Conservation (phyloP, 2,113 vertebrate genomes). For the Chlamydotis undulata region DNA sequence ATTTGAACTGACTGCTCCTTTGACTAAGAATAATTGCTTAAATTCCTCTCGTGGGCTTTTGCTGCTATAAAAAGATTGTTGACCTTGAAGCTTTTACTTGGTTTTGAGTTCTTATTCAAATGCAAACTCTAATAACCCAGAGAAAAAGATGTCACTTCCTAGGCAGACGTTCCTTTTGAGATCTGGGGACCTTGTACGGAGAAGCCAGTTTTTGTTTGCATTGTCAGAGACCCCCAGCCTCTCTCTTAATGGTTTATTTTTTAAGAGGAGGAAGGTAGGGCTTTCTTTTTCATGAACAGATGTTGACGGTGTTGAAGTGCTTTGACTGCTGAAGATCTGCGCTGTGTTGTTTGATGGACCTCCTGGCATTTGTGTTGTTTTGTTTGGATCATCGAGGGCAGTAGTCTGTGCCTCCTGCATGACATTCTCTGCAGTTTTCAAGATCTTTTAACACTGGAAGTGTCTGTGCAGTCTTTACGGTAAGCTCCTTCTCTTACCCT, state of each 20-base stretch:
- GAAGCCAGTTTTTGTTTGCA: not conserved
- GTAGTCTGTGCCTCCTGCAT: not conserved
- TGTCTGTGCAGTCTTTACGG: not conserved
- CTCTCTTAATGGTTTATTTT: not conserved
- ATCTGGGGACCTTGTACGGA: not conserved
- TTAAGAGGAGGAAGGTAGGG: not conserved
- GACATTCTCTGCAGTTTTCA: not conserved
- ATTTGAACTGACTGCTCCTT: slow-evolving; percentile 47
- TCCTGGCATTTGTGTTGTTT: not conserved
- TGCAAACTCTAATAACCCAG: not conserved
- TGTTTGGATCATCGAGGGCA: not conserved
- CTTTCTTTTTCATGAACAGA: not conserved
- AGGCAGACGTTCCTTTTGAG: not conserved
- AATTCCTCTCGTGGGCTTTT: slow-evolving; percentile 47
- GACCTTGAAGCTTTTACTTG: slow-evolving; percentile 48
- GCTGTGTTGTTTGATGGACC: not conserved
- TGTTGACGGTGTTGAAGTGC: not conserved
- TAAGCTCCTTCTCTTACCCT: not conserved
- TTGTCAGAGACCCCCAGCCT: not conserved
- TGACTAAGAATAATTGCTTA: slow-evolving; percentile 57
- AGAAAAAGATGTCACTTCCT: not conserved
- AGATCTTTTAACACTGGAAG: not conserved
- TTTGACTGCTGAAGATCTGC: not conserved
- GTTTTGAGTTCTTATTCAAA: slow-evolving; percentile 54
- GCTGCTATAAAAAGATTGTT: slow-evolving; percentile 51